Evolutionary conservation across 1,140 invertebrate genomes (phyloP).

Genomic region (Calliopsis andreniformis): DNA sequence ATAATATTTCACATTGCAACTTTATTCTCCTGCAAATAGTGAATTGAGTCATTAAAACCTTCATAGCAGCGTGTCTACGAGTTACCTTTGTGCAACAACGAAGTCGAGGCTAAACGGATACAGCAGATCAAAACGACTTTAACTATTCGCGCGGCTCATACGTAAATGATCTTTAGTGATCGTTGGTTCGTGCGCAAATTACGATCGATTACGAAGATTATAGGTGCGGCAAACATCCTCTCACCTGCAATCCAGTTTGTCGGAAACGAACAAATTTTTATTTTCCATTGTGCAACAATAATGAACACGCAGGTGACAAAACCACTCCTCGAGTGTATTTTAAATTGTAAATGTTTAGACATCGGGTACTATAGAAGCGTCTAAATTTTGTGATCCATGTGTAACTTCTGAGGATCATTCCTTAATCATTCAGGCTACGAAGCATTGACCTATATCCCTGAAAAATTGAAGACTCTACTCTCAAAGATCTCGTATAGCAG

Average conservation of each 20-base stretch:
- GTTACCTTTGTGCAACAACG: neutral
- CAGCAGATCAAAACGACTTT: neutral
- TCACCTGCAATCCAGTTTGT: constrained; percentile 7
- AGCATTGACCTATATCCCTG: no score
- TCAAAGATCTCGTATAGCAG: no score
- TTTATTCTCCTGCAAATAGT: neutral
- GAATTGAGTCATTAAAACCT: constrained; percentile 14
- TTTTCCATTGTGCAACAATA: neutral
- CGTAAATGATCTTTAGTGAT: constrained; percentile 18
- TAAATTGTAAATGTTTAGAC: constrained; percentile 10
- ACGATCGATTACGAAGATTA: constrained; percentile 42
- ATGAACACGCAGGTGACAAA: constrained; percentile 40
- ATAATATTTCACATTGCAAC: neutral
- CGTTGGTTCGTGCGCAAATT: constrained; percentile 45
- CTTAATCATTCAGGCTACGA: no score
- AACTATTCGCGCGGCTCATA: constrained; percentile 28
- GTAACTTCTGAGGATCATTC: no score
- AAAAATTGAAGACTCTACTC: no score
- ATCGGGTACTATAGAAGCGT: no score
- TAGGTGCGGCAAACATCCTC: constrained; percentile 27
- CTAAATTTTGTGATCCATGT: no score
- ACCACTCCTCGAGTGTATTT: neutral
- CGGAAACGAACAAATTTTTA: constrained; percentile 26
- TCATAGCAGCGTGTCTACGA: neutral
- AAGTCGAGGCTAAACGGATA: constrained; percentile 1